A percentile compares a stretch with the other conserved stretches of the same genome.
Evolutionary conservation across 2,797 vertebrate genomes (phyloP).

Genomic region (Leucoraja ocellata): DNA sequence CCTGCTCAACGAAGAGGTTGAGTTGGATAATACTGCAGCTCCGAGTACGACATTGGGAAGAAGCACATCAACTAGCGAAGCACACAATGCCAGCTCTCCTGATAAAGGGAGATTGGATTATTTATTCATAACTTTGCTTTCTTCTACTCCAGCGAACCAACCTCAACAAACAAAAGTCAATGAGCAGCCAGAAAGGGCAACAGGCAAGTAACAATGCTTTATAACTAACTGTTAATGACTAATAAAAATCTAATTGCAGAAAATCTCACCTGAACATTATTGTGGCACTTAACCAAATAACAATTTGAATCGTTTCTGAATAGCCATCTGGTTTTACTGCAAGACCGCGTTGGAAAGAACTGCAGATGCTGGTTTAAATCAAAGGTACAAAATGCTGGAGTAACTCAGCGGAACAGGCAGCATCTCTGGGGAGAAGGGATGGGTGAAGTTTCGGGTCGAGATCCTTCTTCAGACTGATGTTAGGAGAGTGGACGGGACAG

Average conservation of each 20-base stretch:
- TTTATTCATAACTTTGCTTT: neutral
- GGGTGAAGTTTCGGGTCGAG: no score
- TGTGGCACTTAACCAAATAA: neutral
- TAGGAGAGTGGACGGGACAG: no score
- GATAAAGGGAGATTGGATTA: neutral
- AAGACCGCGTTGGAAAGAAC: neutral
- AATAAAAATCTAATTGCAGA: constrained; percentile 18
- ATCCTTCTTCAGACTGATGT: no score
- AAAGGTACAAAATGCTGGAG: no score
- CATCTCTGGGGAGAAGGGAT: no score
- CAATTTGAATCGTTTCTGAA: neutral
- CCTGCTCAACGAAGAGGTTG: neutral
- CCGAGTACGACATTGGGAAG: neutral
- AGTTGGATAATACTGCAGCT: neutral
- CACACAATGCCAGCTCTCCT: neutral
- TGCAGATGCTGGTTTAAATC: no score
- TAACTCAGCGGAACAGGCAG: no score
- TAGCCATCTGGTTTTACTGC: neutral
- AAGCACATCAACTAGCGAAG: neutral
- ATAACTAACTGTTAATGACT: no score
- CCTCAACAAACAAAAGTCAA: neutral
- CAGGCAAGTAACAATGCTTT: neutral
- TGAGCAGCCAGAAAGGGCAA: neutral
- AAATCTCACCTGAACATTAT: neutral
- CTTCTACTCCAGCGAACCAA: constrained; percentile 18